These are phyloP conservation scores for Agrotis ipsilon DNA, from an alignment of 2,888 invertebrate species.

Conservation along the genomic window DNA sequence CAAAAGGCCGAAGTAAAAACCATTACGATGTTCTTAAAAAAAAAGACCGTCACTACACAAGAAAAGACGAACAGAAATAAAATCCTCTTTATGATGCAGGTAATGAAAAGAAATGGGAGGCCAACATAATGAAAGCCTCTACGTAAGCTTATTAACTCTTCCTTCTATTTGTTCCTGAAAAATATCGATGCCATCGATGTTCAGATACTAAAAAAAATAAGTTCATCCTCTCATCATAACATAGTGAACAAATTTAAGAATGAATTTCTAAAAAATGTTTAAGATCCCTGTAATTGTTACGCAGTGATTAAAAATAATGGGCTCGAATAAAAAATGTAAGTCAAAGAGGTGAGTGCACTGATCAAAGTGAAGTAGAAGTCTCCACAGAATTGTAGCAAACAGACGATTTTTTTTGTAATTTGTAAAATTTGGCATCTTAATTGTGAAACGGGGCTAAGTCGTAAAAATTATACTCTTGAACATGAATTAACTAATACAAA, in stretches of 20 bases:
- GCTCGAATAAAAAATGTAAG: conserved; percentile 17
- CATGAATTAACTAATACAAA: background rate
- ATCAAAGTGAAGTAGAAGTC: conserved; percentile 32
- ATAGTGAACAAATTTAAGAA: conserved; percentile 20
- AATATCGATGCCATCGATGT: conserved; percentile 69
- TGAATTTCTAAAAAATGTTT: conserved; percentile 40
- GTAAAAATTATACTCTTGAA: too few species aligned
- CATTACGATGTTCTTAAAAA: conserved; percentile 73
- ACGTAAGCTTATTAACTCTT: conserved; percentile 85
- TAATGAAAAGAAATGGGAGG: conserved; percentile 85
- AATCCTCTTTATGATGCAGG: conserved; percentile 79
- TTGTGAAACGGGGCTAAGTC: conserved; percentile 1
- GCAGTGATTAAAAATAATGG: conserved; percentile 38
- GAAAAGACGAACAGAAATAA: conserved; percentile 75
- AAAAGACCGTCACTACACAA: conserved; percentile 75
- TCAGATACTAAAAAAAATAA: conserved; percentile 63
- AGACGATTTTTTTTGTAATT: conserved; percentile 20
- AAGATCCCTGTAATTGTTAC: conserved; percentile 26
- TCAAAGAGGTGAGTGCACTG: conserved; percentile 38
- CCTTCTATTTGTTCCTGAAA: conserved; percentile 72
- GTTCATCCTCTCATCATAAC: conserved; percentile 47
- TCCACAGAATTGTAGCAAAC: conserved; percentile 24
- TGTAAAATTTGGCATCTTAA: conserved; percentile 36
- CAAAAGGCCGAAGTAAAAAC: conserved; percentile 74
- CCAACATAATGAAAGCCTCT: conserved; percentile 78